These are phyloP conservation scores for Gambusia holbrooki DNA, from an alignment of 2,113 vertebrate species.

Conservation along the genomic window DNA sequence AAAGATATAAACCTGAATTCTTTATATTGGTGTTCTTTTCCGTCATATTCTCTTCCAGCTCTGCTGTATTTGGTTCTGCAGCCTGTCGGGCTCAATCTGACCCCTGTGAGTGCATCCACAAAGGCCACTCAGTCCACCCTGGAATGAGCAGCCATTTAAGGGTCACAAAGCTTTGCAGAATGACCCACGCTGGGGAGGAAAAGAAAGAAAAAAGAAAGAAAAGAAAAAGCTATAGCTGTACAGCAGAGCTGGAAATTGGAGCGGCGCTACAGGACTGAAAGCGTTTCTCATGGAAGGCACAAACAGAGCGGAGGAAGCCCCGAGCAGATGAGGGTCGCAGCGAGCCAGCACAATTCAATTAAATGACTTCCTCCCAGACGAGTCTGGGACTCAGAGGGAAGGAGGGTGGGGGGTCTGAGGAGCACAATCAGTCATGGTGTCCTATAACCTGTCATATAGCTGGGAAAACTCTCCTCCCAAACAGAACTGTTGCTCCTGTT, in stretches of 20 bases:
- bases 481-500: not conserved
- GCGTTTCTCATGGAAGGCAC: constrained; percentile 32
- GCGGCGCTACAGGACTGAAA: constrained; percentile 13
- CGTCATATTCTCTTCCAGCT: constrained; percentile 22
- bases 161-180: constrained; percentile 46
- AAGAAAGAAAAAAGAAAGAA: not conserved
- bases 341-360: constrained; percentile 50
- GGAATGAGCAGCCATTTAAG: constrained; percentile 34
- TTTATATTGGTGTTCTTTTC: constrained; percentile 19
- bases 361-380: constrained; percentile 36
- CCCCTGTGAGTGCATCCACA: constrained; percentile 29
- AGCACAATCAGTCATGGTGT: constrained; percentile 25
- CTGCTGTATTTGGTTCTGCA: constrained; percentile 21
- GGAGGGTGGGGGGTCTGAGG: constrained; percentile 15
- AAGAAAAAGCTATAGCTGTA: constrained; percentile 25
- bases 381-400: constrained; percentile 10
- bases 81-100: constrained; percentile 31
- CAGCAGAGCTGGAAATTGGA: constrained; percentile 23
- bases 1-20: not conserved
- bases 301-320: constrained; percentile 12
- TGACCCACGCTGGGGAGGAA: constrained; percentile 20
- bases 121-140: constrained; percentile 41
- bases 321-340: constrained; percentile 33
- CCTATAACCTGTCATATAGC: not conserved
- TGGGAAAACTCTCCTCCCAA: not conserved